Evolutionary conservation across 1,140 invertebrate species (phyloP).

Genomic region (Brachionus asplanchnoidis): DNA sequence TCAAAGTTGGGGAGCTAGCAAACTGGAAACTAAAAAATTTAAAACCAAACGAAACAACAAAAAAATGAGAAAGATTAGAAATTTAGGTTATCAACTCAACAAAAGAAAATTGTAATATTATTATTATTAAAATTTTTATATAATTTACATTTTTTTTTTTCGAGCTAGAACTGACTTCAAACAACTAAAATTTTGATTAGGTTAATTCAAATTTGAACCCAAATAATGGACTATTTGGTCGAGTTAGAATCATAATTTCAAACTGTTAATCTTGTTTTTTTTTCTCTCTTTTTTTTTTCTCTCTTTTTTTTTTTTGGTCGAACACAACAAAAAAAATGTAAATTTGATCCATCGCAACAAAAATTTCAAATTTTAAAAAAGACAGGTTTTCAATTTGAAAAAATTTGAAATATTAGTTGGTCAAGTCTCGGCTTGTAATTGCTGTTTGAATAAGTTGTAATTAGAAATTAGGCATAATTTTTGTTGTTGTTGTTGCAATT

Average conservation of each 20-base stretch:
- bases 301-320: background rate
- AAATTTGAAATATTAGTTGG: constrained; percentile 11
- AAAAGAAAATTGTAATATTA: constrained; percentile 33
- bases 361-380: constrained; percentile 8
- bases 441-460: background rate
- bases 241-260: constrained; percentile 36
- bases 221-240: constrained; percentile 37
- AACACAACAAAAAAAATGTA: background rate
- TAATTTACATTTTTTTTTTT: constrained; percentile 21
- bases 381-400: constrained; percentile 22
- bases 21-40: constrained; percentile 1
- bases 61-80: constrained; percentile 4
- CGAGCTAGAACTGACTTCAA: background rate
- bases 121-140: constrained; percentile 26
- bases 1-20: background rate
- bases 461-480: background rate
- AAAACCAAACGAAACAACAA: too few relatives aligned
- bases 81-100: constrained; percentile 28
- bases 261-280: constrained; percentile 28
- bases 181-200: constrained; percentile 1
- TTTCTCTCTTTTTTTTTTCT: background rate
- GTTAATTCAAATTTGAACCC: constrained; percentile 29
- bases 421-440: background rate
- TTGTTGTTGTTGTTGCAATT: constrained; percentile 21
- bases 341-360: constrained; percentile 30